These are phyloP conservation scores for Bombus superbus DNA, from an alignment of 1,140 invertebrate genomes.

Conservation along the genomic window DNA sequence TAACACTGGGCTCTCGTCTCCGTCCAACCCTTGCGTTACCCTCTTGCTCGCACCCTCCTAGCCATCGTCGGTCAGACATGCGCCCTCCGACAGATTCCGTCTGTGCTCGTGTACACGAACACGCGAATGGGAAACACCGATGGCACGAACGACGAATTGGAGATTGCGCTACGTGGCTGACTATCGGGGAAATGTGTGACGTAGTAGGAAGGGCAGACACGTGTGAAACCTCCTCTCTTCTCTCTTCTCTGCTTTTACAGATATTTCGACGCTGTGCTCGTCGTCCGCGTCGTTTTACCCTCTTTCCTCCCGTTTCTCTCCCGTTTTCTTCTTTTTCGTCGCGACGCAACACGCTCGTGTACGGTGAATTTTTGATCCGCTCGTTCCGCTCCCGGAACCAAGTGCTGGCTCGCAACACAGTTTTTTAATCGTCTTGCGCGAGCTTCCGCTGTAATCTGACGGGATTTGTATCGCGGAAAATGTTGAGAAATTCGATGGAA, in stretches of 20 bases:
- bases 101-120: slow-evolving; percentile 34
- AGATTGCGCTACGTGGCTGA: slow-evolving; percentile 45
- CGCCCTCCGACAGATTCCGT: slow-evolving; percentile 65
- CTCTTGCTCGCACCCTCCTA: slow-evolving; percentile 47
- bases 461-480: not conserved
- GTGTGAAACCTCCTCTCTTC: slow-evolving; percentile 28
- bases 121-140: slow-evolving; percentile 28
- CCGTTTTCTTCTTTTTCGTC: too few species aligned
- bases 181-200: slow-evolving; percentile 32
- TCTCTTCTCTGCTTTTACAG: not conserved
- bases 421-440: not conserved
- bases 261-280: not conserved
- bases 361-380: not conserved
- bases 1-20: slow-evolving; percentile 41
- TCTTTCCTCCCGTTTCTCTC: too few species aligned
- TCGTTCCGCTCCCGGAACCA: not conserved
- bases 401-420: not conserved
- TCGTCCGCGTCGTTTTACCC: not conserved
- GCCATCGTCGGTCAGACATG: slow-evolving; percentile 72
- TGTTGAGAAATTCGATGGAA: not conserved
- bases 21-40: slow-evolving; percentile 24
- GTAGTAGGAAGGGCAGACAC: slow-evolving; percentile 48
- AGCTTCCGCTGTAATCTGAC: not conserved
- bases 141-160: slow-evolving; percentile 42
- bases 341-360: not conserved